A percentile compares a stretch with the other conserved stretches of the same genome.
Evolutionary conservation across 2,797 vertebrate species (phyloP).

Genomic region (Hapalemur alaotrensis): DNA sequence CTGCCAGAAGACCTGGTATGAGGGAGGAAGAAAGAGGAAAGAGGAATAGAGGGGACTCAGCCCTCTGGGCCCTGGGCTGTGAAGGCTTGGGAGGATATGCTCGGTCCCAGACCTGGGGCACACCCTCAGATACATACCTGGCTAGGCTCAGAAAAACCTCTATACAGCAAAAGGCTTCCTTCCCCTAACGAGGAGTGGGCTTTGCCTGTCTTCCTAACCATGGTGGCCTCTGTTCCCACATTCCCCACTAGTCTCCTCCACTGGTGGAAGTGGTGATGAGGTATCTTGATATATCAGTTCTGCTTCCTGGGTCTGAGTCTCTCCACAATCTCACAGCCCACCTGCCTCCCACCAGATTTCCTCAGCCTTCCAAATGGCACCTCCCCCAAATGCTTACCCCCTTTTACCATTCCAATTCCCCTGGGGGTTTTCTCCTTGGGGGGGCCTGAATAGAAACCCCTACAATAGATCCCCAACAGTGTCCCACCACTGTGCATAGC

Average conservation of each 20-base stretch:
- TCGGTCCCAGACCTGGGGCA: not conserved
- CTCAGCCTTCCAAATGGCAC: not conserved
- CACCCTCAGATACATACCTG: not conserved
- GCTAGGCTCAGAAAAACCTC: not conserved
- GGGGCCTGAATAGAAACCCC: not conserved
- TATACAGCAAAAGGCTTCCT: not conserved
- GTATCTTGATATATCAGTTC: not conserved
- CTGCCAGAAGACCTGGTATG: constrained; percentile 92
- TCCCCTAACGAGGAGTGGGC: not conserved
- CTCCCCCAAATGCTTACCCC: not conserved
- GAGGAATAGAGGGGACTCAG: not conserved
- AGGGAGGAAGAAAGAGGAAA: not conserved
- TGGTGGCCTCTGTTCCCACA: not conserved
- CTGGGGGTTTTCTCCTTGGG: not conserved
- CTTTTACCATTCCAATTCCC: not conserved
- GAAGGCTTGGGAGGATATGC: not conserved
- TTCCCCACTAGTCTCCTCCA: not conserved
- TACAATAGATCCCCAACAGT: not conserved
- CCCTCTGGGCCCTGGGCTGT: not conserved
- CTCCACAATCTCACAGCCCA: not conserved
- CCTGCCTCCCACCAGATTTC: not conserved
- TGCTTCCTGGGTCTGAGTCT: not conserved
- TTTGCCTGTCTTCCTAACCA: not conserved
- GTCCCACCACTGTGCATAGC: fast-evolving
- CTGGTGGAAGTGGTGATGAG: not conserved